Evolutionary conservation across 2,797 vertebrate species (phyloP), one percentile per base, ranked within the genome.

Genomic region (Sardinella longiceps): DNA sequence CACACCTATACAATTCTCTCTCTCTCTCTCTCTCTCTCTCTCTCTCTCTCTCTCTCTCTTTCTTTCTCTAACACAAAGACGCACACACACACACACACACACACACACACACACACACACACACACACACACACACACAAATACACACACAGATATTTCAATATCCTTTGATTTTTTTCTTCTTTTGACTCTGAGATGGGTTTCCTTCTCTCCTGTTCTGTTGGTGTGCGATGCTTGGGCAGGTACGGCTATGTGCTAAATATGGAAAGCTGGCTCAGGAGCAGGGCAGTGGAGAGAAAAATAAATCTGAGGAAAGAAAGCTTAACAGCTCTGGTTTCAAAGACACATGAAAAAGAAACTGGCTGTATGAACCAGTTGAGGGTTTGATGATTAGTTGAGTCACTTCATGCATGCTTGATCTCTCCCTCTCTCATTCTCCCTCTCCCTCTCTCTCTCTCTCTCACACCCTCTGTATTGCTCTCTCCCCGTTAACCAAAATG

Each of bases 171-270:
- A 84, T 70, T 30, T 70, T 28, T 70, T 20, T n/a, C 58, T 60
- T n/a, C 23, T 70, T 81, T 82, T 7, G 25, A 63, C 66, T 58
- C 63, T 23, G 33, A 87, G 77, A 50, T 74, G 25, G 30, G 28
- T 14, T 33, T 70, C 63, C 63, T 81, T 77, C 80, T 30, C 4
- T 12, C 37, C 23, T 37, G n/a, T n/a, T n/a, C 80, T 81, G 80
- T 84, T 51, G 81, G 63, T 48, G 30, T 18, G 81, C 81, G 84
- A 45, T 50, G 86, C 82, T 81, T 77, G 77, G 51, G 84, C 80
- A 63, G 84, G 82, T 82, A 80, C 58, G 7, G 46, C 46, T 48
- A 48, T 1, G 60, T 81, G 81, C 63, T 85, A 87, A 87, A 84
- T 63, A 51, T 48, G n/a, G 74, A 85, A 83, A 83, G 70, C n/a